These are phyloP conservation scores for Siniperca knerii DNA, from an alignment of 2,113 vertebrate species.

Conservation along the genomic window DNA sequence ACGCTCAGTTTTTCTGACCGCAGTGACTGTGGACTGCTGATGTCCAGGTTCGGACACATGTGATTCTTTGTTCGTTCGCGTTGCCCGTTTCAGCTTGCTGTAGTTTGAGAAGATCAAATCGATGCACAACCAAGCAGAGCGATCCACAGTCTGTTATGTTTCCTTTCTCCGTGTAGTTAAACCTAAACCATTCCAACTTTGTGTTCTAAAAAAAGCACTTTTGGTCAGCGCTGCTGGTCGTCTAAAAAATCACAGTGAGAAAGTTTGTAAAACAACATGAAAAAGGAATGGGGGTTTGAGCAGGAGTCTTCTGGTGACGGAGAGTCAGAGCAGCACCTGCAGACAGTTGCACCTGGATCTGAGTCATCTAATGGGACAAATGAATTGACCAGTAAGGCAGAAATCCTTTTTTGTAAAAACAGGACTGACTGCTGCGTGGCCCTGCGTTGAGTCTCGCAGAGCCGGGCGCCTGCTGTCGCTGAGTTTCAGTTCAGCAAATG, in stretches of 20 bases:
- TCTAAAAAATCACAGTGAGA: constrained; percentile 67
- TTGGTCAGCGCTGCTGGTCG: constrained; percentile 87
- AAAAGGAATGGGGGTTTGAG: constrained; percentile 61
- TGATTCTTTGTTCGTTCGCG: constrained; percentile 31
- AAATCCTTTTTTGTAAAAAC: not conserved
- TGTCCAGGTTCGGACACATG: constrained; percentile 47
- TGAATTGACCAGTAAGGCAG: constrained; percentile 21
- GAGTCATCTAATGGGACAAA: constrained; percentile 16
- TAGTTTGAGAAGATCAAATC: constrained; percentile 85
- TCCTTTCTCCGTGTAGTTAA: constrained; percentile 59
- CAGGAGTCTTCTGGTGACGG: constrained; percentile 81
- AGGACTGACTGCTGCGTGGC: constrained; percentile 34
- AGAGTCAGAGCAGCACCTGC: constrained; percentile 21
- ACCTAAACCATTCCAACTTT: constrained; percentile 90
- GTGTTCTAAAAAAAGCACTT: constrained; percentile 87
- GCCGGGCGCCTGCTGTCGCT: constrained; percentile 8
- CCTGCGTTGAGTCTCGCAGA: not conserved
- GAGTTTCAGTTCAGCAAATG: constrained; percentile 10
- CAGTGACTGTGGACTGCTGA: constrained; percentile 84
- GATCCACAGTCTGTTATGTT: constrained; percentile 83
- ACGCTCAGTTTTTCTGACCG: constrained; percentile 81
- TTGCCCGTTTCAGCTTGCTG: constrained; percentile 80
- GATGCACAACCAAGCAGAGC: constrained; percentile 79
- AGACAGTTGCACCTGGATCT: constrained; percentile 29
- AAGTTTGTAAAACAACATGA: constrained; percentile 70